Evolutionary conservation across 92 coral and sea anemone genomes (phyloP), one percentile per base, ranked within the genome.

Genomic region (Palythoa grandis): DNA sequence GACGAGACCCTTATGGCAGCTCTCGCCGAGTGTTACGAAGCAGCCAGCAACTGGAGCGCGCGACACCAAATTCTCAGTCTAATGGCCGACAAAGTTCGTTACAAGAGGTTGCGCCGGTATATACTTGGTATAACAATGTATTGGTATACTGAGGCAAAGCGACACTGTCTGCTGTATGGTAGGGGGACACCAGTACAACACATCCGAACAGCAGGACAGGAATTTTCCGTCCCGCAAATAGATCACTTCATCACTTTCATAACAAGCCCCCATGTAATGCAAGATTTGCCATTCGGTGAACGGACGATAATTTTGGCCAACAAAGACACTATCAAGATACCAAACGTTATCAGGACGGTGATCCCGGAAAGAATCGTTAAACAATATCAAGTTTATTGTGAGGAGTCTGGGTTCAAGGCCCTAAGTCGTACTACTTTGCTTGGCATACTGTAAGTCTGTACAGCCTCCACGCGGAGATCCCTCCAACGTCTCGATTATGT

Each of bases 181-280:
- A 87, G 89, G 83, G 89, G 86, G 89, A 79, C 89, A 79, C 89
- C 89, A 77, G 89, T 53, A 87, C 89, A 87, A 83, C 83, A 78
- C 83, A 78, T 56, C 65, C 80, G 65, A 76, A 15, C 80, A 75
- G 65, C 79, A 75, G 52, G 79, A 52, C 79, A 20, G 79, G 63
- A 23, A 52, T 52, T 75, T 75, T 75, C 79, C 79, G 79, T 75
- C 40, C 66, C 79, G 22, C 88, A 85, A 69, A 77, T 85, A 38
- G 74, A 85, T 85, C 88, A 85, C 78, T 85, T 85, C 74, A 63
- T 85, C 82, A 54, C 68, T 53, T 85, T 85, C 57, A 85, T 74
- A 40, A 74, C 88, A 43, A 85, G 88, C 74, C 88, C 74, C 78
- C 79, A 85, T 37, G 83, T 86, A 38, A 76, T 85, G 17, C 88